Percentiles rank a stretch among this genome's conserved stretches.
Conservation (phyloP, 2,113 vertebrate genomes). For the Scomber colias region DNA sequence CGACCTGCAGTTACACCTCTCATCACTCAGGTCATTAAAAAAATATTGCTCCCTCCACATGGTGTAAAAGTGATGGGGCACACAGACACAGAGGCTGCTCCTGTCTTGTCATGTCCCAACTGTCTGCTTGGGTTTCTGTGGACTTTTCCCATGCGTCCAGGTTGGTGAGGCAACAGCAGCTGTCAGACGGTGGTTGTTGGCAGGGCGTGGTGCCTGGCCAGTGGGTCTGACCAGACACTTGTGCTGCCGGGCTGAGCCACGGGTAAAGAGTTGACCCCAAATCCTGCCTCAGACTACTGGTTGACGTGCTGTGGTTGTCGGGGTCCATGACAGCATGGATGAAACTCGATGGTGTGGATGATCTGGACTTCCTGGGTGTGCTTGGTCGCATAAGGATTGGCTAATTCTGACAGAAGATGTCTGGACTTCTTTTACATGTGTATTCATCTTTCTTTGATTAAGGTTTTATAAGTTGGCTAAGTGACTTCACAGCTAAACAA, state of each 20-base stretch:
- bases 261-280: slow-evolving; percentile 68
- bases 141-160: slow-evolving; percentile 73
- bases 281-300: slow-evolving; percentile 64
- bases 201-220: slow-evolving; percentile 78
- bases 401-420: slow-evolving; percentile 31
- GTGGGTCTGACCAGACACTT: slow-evolving; percentile 74
- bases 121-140: slow-evolving; percentile 61
- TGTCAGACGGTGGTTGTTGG: slow-evolving; percentile 81
- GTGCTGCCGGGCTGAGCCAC: slow-evolving; percentile 61
- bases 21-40: slow-evolving; percentile 73
- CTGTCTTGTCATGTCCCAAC: slow-evolving; percentile 51
- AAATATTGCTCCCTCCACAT: slow-evolving; percentile 42
- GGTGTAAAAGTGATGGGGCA: slow-evolving; percentile 50
- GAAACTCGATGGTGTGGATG: slow-evolving; percentile 37
- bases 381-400: slow-evolving; percentile 30
- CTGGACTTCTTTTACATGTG: slow-evolving; percentile 15
- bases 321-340: slow-evolving; percentile 61
- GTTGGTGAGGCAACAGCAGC: slow-evolving; percentile 76
- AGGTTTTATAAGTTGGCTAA: slow-evolving; percentile 40
- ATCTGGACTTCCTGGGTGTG: slow-evolving; percentile 59
- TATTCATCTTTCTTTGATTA: slow-evolving; percentile 47
- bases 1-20: slow-evolving; percentile 78
- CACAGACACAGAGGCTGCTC: slow-evolving; percentile 32
- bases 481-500: slow-evolving; percentile 68
- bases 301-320: slow-evolving; percentile 64